A percentile compares a stretch with the other conserved stretches of the same genome.
These are phyloP conservation scores for Lytechinus pictus DNA, from an alignment of 35 echinoderm and acorn worm genomes.

Conservation along the genomic window DNA sequence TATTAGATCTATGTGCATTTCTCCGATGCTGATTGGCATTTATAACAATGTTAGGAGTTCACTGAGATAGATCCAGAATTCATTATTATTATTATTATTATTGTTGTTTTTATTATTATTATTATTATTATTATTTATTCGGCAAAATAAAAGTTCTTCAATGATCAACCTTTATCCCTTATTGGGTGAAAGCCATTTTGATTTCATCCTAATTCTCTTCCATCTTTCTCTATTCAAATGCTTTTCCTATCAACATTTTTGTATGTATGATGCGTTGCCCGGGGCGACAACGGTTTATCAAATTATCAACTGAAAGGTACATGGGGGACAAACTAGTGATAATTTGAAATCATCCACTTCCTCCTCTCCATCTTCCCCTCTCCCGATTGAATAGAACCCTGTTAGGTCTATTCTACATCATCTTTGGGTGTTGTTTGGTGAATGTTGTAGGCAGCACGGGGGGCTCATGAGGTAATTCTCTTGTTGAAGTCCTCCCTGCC, in stretches of 20 bases:
- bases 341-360: background rate
- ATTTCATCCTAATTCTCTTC: background rate
- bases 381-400: background rate
- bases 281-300: background rate
- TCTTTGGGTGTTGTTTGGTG: background rate
- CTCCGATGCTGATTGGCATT: no score
- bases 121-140: no score
- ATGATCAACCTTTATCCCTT: background rate
- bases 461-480: slow-evolving; percentile 1
- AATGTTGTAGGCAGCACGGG: background rate
- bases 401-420: background rate
- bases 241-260: background rate
- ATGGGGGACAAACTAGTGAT: background rate
- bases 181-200: background rate
- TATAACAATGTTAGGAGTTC: no score
- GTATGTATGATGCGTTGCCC: background rate
- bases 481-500: background rate
- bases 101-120: no score
- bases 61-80: no score
- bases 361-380: background rate
- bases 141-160: background rate
- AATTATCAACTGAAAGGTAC: background rate
- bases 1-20: no score
- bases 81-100: no score
- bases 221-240: background rate